A percentile compares a stretch with the other conserved stretches of the same genome.
phyloP scores from a whole-genome alignment of 2,113 vertebrate species.

The Hylia prasina region DNA sequence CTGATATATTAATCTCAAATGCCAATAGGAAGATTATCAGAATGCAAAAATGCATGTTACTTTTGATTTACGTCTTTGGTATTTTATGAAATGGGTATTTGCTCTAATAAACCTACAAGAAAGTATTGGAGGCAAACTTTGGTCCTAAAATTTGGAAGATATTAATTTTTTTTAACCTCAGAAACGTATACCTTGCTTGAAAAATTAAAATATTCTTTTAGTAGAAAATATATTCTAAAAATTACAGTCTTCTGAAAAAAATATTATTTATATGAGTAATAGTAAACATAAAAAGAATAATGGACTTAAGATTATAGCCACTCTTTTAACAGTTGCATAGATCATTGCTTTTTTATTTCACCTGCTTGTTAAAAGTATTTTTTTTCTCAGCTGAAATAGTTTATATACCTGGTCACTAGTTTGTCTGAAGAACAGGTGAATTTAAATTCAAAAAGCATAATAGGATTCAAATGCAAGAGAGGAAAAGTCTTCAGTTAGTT shows the following conservation, averaged over 20 bases:
- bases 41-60: background rate
- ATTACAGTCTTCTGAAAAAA: background rate
- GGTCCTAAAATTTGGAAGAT: background rate
- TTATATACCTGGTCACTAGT: background rate
- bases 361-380: accelerated
- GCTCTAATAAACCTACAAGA: background rate
- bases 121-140: background rate
- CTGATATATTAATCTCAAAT: background rate
- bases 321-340: background rate
- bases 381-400: background rate
- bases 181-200: background rate
- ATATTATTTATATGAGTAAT: background rate
- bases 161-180: background rate
- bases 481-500: background rate
- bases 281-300: background rate
- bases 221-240: background rate
- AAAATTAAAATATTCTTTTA: background rate
- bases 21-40: background rate
- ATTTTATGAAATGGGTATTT: background rate
- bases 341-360: background rate
- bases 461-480: background rate
- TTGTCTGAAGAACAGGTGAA: background rate
- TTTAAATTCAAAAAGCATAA: background rate
- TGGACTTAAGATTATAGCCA: background rate
- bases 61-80: background rate